Evolutionary conservation across 37 sponge, comb jelly and placozoan genomes (phyloP), one percentile per base, ranked within the genome.

Genomic region (Axinella damicornis): DNA sequence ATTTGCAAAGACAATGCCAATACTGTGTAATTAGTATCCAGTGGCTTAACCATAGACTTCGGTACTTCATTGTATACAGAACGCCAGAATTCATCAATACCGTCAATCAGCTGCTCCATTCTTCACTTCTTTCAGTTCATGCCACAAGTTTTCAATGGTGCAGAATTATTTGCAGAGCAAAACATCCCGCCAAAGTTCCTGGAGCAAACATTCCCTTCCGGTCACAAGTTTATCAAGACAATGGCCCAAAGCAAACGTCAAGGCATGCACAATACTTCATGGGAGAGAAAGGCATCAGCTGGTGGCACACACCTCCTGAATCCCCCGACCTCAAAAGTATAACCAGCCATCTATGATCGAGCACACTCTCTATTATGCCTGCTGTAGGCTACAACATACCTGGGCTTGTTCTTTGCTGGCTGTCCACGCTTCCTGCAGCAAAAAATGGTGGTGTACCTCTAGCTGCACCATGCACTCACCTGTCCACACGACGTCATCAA

Each of bases 91-190:
- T 46, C 6, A 4, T 46, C 9, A 9, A 67, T 67, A 33, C 68
- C 33, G 28, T 31, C 33, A 67, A 67, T 34, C 28, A 67, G 34
- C 34, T 67, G 9, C 9, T 67, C 68, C 9, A 30, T 67, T 18
- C 5, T 67, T 67, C 5, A 32, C 12, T 27, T 67, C 68, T 52
- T 78, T 78, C 22, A 78, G 37, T 38, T 78, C 79, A 62, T 78
- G 65, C 79, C 65, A 78, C 39, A 80, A 55, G 46, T 80, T 80
- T 30, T 80, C 81, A 25, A 80, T 80, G 21, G 80, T 66, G 62
- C 65, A 67, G 52, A 25, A 33, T 46, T 46, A n/a, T n/a, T n/a
- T n/a, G n/a, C 46, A 46, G 33, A 65, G 65, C 81, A 41, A 69
- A 69, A 27, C 41, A 63, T 30, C 66, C 81, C 19, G 69, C 33